These are phyloP conservation scores for Rhysida immarginata DNA, from an alignment of 1,140 invertebrate genomes.

Conservation along the genomic window DNA sequence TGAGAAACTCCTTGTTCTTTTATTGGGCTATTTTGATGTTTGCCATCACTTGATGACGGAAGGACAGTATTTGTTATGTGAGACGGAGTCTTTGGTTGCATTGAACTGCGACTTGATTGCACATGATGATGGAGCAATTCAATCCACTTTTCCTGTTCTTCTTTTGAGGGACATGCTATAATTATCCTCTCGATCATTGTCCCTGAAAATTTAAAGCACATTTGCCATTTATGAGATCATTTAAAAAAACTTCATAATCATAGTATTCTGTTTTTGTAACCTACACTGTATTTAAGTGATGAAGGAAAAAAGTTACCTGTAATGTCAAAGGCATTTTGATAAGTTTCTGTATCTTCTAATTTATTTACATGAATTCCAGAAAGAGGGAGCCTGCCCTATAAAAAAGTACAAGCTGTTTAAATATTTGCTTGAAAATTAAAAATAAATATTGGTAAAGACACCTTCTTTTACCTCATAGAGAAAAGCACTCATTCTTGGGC, in stretches of 20 bases:
- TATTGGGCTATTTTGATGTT: not conserved
- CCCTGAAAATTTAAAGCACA: too few species aligned
- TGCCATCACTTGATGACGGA: constrained; percentile 5
- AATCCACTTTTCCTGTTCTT: constrained; percentile 75
- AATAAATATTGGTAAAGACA: too few species aligned
- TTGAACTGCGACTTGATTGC: not conserved
- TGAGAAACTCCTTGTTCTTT: not conserved
- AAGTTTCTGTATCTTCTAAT: constrained; percentile 58
- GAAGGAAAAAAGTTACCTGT: too few species aligned
- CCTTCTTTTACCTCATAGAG: constrained; percentile 77
- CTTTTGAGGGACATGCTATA: constrained; percentile 65
- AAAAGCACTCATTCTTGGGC: constrained; percentile 80
- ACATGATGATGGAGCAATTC: constrained; percentile 52
- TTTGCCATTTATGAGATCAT: too few species aligned
- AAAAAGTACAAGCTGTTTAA: constrained; percentile 12
- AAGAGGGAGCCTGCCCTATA: constrained; percentile 72
- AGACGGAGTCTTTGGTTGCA: constrained; percentile 13
- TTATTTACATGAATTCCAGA: constrained; percentile 63
- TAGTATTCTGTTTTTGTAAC: too few species aligned
- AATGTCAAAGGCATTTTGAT: constrained; percentile 84
- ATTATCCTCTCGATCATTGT: constrained; percentile 77
- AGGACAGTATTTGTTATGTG: constrained; percentile 15
- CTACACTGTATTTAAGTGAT: too few species aligned
- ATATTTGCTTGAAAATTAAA: too few species aligned
- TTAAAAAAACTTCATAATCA: too few species aligned